Percentiles rank a stretch among this genome's conserved stretches.
Conservation (phyloP, 2,113 vertebrate genomes). For the Nesoenas mayeri region DNA sequence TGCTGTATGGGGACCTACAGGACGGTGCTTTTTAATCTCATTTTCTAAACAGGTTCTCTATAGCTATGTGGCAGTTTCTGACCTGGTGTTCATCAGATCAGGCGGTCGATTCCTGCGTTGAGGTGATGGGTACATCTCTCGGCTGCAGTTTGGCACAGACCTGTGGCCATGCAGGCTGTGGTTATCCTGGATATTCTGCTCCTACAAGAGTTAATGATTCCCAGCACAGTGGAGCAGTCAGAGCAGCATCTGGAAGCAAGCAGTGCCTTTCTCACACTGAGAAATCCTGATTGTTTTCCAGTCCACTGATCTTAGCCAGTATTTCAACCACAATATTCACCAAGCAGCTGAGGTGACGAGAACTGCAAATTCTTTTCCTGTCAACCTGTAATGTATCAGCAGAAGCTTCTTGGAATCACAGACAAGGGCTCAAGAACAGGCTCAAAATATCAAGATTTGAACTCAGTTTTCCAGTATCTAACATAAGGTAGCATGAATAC, state of each 20-base stretch:
- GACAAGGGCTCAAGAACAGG: background rate
- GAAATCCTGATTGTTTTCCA: background rate
- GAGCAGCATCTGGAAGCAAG: background rate
- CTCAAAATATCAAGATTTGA: background rate
- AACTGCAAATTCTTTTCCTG: background rate
- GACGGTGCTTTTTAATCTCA: rapidly evolving
- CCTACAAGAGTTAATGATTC: rapidly evolving
- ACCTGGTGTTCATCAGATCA: background rate
- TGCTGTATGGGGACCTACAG: background rate
- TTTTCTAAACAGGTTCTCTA: background rate
- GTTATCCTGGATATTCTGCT: background rate
- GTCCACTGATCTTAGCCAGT: background rate
- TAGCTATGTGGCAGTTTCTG: background rate
- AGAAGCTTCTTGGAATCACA: background rate
- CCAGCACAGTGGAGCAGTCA: background rate
- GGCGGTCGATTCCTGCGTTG: background rate
- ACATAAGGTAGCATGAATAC: background rate
- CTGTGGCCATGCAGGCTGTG: background rate
- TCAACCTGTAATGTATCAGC: background rate
- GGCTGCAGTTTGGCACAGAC: background rate
- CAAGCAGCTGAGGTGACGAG: rapidly evolving
- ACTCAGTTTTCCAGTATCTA: background rate
- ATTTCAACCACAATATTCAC: background rate
- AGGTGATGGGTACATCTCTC: background rate
- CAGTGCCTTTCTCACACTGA: background rate